phyloP scores from a whole-genome alignment of 1,140 invertebrate species.

The Idris sp. region DNA sequence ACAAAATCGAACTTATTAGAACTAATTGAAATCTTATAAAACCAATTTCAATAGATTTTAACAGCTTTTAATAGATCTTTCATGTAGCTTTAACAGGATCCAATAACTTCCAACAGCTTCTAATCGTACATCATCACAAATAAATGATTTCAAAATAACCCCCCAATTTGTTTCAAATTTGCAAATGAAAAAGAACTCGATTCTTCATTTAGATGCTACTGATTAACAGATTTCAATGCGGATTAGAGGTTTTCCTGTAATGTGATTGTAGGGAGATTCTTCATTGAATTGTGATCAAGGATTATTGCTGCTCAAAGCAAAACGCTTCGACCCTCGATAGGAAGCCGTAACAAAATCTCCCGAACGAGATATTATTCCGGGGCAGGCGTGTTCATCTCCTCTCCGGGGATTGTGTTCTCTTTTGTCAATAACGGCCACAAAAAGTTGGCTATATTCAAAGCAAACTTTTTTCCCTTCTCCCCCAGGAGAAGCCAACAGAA shows the following conservation, averaged over 20 bases:
- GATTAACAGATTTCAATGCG: constrained; percentile 42
- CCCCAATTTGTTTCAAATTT: too few species aligned
- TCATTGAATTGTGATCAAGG: constrained; percentile 48
- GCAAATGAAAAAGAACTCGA: too few species aligned
- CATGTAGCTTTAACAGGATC: too few species aligned
- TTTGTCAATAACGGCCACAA: constrained; percentile 51
- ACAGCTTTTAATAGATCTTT: too few species aligned
- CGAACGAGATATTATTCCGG: constrained; percentile 21
- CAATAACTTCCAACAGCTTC: too few species aligned
- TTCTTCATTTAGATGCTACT: too few species aligned
- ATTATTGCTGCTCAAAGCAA: constrained; percentile 48
- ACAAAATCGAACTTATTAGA: too few species aligned
- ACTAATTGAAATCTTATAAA: too few species aligned
- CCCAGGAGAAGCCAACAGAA: constrained; percentile 43
- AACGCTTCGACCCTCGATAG: constrained; percentile 45
- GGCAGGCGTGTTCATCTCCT: constrained; percentile 37
- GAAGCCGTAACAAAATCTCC: constrained; percentile 49
- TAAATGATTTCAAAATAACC: too few species aligned
- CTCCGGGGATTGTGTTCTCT: constrained; percentile 31
- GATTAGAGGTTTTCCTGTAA: constrained; percentile 16
- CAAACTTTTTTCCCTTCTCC: constrained; percentile 66
- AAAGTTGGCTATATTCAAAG: constrained; percentile 58
- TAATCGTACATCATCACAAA: too few species aligned
- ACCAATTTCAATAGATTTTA: too few species aligned
- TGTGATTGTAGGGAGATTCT: too few species aligned